These are phyloP conservation scores for Ceramica pisi DNA, from an alignment of 2,888 invertebrate genomes.

Conservation along the genomic window DNA sequence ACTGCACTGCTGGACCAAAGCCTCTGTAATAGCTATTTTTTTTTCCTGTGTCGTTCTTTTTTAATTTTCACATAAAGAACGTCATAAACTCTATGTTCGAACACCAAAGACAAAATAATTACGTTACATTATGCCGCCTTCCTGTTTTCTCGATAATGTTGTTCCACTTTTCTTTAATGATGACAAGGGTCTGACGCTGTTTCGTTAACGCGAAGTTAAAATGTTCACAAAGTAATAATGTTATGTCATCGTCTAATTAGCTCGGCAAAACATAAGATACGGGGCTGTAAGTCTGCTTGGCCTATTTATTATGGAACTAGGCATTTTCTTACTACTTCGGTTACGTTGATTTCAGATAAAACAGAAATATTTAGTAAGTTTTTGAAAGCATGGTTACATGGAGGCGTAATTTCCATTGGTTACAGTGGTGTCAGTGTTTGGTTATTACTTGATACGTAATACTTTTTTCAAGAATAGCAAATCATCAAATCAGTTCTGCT, in stretches of 20 bases:
- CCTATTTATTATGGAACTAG: slow-evolving; percentile 8
- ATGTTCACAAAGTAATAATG: slow-evolving; percentile 45
- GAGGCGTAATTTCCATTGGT: neutral
- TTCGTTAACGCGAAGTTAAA: slow-evolving; percentile 40
- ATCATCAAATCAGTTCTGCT: no score
- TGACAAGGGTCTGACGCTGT: slow-evolving; percentile 49
- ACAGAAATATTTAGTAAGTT: neutral
- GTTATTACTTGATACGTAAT: no score
- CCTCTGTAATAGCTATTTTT: no score
- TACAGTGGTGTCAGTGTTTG: no score
- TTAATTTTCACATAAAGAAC: neutral
- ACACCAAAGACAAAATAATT: slow-evolving; percentile 29
- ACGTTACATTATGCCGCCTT: slow-evolving; percentile 16
- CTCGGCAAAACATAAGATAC: slow-evolving; percentile 33
- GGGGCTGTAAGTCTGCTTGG: neutral
- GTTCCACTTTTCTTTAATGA: slow-evolving; percentile 35
- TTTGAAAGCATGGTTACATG: neutral
- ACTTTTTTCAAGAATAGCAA: no score
- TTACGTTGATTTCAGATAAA: neutral
- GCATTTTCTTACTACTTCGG: no score
- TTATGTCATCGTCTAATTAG: slow-evolving; percentile 49
- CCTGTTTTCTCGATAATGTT: slow-evolving; percentile 37
- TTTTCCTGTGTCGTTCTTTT: no score
- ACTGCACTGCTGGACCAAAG: no score
- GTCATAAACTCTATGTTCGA: neutral